phyloP scores from a whole-genome alignment of 2,113 vertebrate species.

The Hemibagrus wyckioides region DNA sequence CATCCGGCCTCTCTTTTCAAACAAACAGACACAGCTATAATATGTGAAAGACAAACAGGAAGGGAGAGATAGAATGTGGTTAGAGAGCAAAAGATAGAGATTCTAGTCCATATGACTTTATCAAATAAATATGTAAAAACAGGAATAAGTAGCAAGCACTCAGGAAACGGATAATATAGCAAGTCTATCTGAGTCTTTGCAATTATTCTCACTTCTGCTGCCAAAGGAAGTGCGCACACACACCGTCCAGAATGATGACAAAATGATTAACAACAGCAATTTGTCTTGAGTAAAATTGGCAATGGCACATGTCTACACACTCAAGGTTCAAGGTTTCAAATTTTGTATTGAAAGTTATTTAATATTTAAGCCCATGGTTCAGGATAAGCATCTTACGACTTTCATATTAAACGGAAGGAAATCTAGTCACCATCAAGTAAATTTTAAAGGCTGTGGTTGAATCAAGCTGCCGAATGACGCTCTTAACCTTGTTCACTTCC shows the following conservation, averaged over 20 bases:
- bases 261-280: not conserved
- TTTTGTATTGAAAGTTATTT: too few species aligned
- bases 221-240: not conserved
- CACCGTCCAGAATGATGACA: not conserved
- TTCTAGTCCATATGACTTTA: not conserved
- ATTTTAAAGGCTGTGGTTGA: too few species aligned
- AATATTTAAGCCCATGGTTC: not conserved
- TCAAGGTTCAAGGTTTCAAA: not conserved
- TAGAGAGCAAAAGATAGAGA: not conserved
- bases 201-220: not conserved
- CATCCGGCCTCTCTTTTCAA: not conserved
- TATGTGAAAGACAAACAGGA: not conserved
- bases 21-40: not conserved
- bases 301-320: not conserved
- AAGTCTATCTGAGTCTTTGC: not conserved
- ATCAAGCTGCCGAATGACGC: not conserved
- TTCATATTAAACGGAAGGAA: not conserved
- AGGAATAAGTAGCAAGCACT: not conserved
- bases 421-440: too few species aligned
- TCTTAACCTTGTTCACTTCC: not conserved
- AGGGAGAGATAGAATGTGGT: not conserved
- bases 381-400: not conserved
- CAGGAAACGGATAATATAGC: conserved; percentile 12
- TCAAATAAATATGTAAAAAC: not conserved
- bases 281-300: not conserved